phyloP scores from a whole-genome alignment of 2,113 vertebrate species.

The Papio anubis region DNA sequence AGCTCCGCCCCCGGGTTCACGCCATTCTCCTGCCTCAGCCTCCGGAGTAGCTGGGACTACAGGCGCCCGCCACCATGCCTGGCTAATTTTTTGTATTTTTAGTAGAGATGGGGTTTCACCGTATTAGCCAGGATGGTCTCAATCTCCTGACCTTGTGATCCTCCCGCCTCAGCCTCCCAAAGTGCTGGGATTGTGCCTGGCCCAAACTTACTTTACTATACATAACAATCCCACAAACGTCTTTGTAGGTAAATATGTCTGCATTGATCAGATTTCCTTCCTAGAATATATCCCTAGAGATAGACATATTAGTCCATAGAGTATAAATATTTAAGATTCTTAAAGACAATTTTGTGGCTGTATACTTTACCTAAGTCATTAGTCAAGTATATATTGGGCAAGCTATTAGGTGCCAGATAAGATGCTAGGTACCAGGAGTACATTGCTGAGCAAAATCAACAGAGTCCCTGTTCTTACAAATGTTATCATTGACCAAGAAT shows the following conservation, averaged over 20 bases:
- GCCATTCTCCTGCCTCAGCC: too few species aligned
- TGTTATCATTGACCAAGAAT: neutral
- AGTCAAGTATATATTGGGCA: neutral
- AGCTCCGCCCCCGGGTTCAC: too few species aligned
- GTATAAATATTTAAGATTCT: neutral
- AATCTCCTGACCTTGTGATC: too few species aligned
- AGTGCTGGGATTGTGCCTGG: too few species aligned
- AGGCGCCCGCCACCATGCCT: fast-evolving
- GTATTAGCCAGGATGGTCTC: too few species aligned
- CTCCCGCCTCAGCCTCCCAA: too few species aligned
- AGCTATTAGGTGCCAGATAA: neutral
- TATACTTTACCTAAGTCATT: neutral
- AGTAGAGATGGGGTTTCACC: too few species aligned
- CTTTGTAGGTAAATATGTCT: neutral
- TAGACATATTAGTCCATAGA: neutral
- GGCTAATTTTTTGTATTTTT: too few species aligned
- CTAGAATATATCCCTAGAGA: neutral
- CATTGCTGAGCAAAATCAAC: neutral
- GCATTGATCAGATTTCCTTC: neutral
- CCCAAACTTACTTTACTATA: neutral
- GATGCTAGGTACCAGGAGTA: neutral
- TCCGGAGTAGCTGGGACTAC: too few species aligned
- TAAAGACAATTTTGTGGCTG: neutral
- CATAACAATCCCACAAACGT: neutral
- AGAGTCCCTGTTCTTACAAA: neutral